Conservation (phyloP, 2,888 invertebrate species). For the Geophilus truncorum region DNA sequence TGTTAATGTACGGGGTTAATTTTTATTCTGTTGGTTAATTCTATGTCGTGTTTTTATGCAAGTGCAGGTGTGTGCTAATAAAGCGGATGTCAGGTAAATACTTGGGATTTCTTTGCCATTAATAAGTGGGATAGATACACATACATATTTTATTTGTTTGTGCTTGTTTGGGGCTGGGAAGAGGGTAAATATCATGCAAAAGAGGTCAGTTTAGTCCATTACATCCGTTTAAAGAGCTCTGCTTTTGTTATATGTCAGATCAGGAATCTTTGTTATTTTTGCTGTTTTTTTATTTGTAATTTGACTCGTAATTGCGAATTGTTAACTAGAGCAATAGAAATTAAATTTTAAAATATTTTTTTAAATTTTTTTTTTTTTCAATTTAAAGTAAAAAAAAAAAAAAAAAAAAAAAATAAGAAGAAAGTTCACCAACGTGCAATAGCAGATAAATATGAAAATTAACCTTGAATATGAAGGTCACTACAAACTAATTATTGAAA, state of each 20-base stretch:
- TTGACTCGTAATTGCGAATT: background rate
- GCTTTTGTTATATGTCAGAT: background rate
- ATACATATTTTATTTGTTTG: background rate
- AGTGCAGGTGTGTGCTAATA: background rate
- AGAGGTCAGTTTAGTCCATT: slow-evolving; percentile 7
- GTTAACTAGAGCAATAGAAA: background rate
- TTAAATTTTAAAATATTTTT: background rate
- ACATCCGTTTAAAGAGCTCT: background rate
- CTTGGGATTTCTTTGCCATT: background rate
- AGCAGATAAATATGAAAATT: slow-evolving; percentile 2
- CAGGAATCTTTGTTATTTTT: background rate
- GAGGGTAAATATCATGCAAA: background rate
- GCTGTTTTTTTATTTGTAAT: background rate
- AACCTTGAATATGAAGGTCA: slow-evolving; percentile 18
- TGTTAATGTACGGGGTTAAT: background rate
- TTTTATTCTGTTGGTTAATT: background rate
- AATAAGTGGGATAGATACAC: background rate
- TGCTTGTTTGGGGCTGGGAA: background rate
- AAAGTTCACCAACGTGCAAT: background rate
- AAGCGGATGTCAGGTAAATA: background rate
- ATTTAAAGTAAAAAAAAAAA: too few relatives aligned
- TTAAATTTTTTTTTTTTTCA: background rate
- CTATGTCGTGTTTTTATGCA: background rate
- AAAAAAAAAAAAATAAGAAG: too few relatives aligned
- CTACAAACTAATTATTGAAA: background rate